Base-by-base conservation (phyloP, 2,797 vertebrate genomes). In the Telmatherina bonti region DNA sequence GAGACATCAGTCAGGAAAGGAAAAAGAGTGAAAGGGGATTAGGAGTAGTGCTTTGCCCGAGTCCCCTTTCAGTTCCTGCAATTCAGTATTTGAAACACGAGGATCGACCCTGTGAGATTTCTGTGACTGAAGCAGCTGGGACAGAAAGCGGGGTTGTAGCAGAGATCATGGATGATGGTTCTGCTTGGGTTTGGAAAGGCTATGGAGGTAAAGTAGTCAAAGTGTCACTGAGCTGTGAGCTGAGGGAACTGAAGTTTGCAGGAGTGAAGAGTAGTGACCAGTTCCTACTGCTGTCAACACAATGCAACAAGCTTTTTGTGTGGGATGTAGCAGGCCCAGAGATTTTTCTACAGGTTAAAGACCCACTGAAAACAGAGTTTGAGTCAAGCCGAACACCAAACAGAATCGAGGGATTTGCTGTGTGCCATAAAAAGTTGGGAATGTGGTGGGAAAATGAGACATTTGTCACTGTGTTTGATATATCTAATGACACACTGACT, bases 151-250 rank as follows among this genome's bases (percentile, higher is more conserved):
- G 87, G 29, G 20, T 72, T 16, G 62, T 91, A 0, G 81, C 55
- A 2, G 57, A 77, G 76, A n/a, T 89, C 26, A 76, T 55, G 43
- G 70, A 78, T 57, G 75, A 93, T 29, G 92, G 93, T 8, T 83
- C 82, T 38, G 88, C 87, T n/a, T 95, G 91, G 91, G 38, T 93
- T 54, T 94, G 93, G 91, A 89, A 79, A 47, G 72, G 73, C 33
- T 45, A 24, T 0, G 74, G 86, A 20, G 69, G 60, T 0, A 68
- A 78, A 12, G 26, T 89, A 2, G 79, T 68, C 29, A 77, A 79
- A 36, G 74, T 93, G 3, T 88, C 67, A 4, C 74, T 90, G 31
- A 81, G 38, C 69, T 61, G 68, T 26, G 70, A 86, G 35, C 81
- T 79, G 52, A 62, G 51, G 12, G 82, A 89, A 51, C 49, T 93